Evolutionary conservation across 2,888 invertebrate species (phyloP), one percentile per base, ranked within the genome.

Genomic region (Pammene fasciana): DNA sequence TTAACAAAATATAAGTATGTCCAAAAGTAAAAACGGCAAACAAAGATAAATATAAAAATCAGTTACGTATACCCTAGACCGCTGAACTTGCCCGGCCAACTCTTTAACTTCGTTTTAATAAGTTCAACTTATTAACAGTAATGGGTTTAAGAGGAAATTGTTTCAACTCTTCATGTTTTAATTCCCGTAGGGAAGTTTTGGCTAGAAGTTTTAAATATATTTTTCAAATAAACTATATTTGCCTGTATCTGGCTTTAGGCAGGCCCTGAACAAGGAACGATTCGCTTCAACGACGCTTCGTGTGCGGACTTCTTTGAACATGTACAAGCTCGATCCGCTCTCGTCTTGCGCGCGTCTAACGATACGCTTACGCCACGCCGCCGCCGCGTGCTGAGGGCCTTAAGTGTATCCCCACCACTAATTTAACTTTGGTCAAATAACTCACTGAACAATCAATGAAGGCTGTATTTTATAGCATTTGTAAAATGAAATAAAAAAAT

Each of bases 121-220:
- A 70, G 46, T 70, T 70, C 41, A 54, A 70, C 59, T 60, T 70
- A 70, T 60, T 55, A 70, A 54, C 65, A 26, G 46, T 48, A 65
- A 18, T 60, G 52, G 41, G 65, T 60, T 70, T 54, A 26, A 41
- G 45, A 13, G 60, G 26, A 52, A 65, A 59, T 52, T 64, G 59
- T 60, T 48, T 55, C 16, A 48, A 55, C 26, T 65, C 56, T 14
- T 26, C 8, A 18, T 48, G 26, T 68, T 59, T 59, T 56, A 45
- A 50, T 52, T 55, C 7, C 34, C n/a, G 16, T 7, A 34, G 26
- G 13, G n/a, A 68, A 54, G 57, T 68, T 57, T 52, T n/a, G 46
- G 10, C 0, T 8, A 43, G n/a, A 46, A 57, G n/a, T 16, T 54
- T 64, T 50, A n/a, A n/a, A n/a, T n/a, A n/a, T n/a, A 34, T 36